These are phyloP conservation scores for Romanogobio albipinnatus DNA, from an alignment of 2,113 vertebrate genomes.

Conservation along the genomic window DNA sequence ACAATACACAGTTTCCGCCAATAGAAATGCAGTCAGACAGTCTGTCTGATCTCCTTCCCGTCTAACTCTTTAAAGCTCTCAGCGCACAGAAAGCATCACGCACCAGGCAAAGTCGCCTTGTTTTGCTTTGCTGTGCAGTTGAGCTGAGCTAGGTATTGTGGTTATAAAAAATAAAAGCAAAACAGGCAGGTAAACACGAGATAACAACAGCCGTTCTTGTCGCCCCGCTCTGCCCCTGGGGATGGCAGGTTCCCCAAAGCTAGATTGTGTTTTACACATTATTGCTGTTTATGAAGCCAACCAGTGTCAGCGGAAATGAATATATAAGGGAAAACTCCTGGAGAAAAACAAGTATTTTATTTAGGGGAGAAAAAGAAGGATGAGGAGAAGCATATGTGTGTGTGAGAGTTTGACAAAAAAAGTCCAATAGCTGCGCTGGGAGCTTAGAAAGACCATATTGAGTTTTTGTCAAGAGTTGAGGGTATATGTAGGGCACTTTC, in stretches of 20 bases:
- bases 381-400: slow-evolving; percentile 16
- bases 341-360: slow-evolving; percentile 37
- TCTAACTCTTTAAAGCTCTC: slow-evolving; percentile 16
- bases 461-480: slow-evolving; percentile 47
- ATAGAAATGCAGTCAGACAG: slow-evolving; percentile 8
- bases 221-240: slow-evolving; percentile 62
- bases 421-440: slow-evolving; percentile 9
- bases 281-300: slow-evolving; percentile 73
- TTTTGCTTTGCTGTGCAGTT: slow-evolving; percentile 61
- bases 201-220: slow-evolving; percentile 68
- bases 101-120: background rate
- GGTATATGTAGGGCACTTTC: slow-evolving; percentile 67
- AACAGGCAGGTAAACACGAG: slow-evolving; percentile 70
- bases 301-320: slow-evolving; percentile 67
- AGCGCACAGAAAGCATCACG: background rate
- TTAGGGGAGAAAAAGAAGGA: slow-evolving; percentile 33
- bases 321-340: background rate
- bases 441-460: slow-evolving; percentile 32
- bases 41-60: slow-evolving; percentile 22
- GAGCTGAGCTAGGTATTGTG: slow-evolving; percentile 65
- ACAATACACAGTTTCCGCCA: background rate
- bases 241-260: slow-evolving; percentile 66
- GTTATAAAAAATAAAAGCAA: slow-evolving; percentile 68
- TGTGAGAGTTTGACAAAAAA: slow-evolving; percentile 43
- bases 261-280: slow-evolving; percentile 76